Base-by-base conservation (phyloP, 2,797 vertebrate genomes). In the Urophycis tenuis region DNA sequence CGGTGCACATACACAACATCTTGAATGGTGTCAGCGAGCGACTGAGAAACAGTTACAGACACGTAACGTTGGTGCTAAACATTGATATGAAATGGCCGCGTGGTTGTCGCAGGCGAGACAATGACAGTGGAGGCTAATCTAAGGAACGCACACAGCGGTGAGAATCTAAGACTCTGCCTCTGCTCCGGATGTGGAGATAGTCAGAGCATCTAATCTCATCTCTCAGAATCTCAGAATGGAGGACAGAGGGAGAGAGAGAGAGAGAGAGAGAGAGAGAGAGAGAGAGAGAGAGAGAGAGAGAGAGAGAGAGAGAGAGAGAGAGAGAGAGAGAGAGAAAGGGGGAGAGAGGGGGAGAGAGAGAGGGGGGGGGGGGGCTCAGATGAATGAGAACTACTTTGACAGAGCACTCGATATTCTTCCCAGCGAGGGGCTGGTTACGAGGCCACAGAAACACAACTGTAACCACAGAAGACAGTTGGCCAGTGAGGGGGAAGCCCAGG, bases 231-330 rank as follows among this genome's bases (percentile, higher is more conserved):
- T 32, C 31, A 71, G 71, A 45, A 12, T 32, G 75, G 25, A 64
- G 3, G 22, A 64, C 8, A 29, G n/a, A 67, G 60, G n/a, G 53
- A n/a, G 53, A 9, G n/a, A 25, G 9, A n/a, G n/a, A n/a, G 53
- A 11, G 60, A 11, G 60, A 19, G 60, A 8, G 60, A 8, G 25
- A 29, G 25, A 29, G 60, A 29, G 60, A 67, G 60, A 67, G 64
- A 67, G 77, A 78, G 77, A 32, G 70, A 60, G 76, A 72, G 75
- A 19, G 29, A 41, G 39, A 41, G 39, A 41, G 39, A 41, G 39
- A 41, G 39, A n/a, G n/a, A n/a, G n/a, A n/a, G n/a, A n/a, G n/a
- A n/a, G n/a, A n/a, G 11, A 49, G 41, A 49, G 15, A 49, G 11
- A 49, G 41, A 19, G 41, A 49, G n/a, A 29, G n/a, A 67, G 60